Base-by-base conservation (phyloP, 2,113 vertebrate species). In the Colius striatus region DNA sequence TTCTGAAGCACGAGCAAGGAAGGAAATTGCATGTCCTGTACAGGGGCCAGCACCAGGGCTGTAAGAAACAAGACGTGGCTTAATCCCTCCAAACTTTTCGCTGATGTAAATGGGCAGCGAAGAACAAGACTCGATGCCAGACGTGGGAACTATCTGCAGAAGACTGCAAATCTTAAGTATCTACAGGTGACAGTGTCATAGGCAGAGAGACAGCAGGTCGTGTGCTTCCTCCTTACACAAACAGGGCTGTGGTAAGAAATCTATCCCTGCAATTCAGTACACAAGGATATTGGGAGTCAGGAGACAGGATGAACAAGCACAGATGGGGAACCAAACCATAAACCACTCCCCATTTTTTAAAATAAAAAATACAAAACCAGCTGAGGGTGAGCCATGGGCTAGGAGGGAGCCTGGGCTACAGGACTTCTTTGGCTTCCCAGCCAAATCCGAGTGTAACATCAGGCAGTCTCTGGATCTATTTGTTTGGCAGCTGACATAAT, bases 21-120 rank as follows among this genome's bases (percentile, higher is more conserved):
- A 95, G 95, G 88, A 97, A 95, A 94, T 81, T 86, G 79, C 92
- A 93, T 41, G 17, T 57, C 86, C 73, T 11, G 6, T 51, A 51
- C 1, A 3, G 63, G 32, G 60, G 47, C 67, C 63, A 34, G 43
- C 50, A 66, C 14, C 0, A 0, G 38, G 30, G 57, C 82, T 63
- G 25, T 11, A 32, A 89, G 45, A 91, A 95, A 47, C 29, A 84
- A 60, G 60, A 34, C 58, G 51, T 57, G 53, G 61, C 16, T 84
- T 92, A 67, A 93, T 65, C 68, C 50, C 45, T 41, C 65, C 66
- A 50, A 80, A 84, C 36, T 73, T 65, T 65, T 22, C 61, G 45
- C 45, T 67, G 53, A 73, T 51, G 32, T 68, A 51, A 92, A 84
- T 45, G 1, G 3, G 79, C 38, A 94, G 82, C 72, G 85, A 87